phyloP scores from a whole-genome alignment of 2,888 invertebrate genomes.

The Caenorhabditis macrosperma region DNA sequence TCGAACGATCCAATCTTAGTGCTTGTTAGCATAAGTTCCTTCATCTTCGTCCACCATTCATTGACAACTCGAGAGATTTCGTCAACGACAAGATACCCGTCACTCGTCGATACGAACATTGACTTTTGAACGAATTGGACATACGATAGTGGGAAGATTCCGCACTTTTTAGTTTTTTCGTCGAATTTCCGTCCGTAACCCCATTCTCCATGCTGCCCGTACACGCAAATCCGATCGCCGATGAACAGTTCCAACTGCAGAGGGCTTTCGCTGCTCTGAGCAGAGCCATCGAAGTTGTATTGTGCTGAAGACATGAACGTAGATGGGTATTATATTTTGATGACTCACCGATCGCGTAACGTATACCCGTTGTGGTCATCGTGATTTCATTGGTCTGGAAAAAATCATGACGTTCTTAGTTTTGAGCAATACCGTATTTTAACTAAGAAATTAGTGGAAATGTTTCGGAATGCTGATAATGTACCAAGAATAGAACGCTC shows the following conservation, averaged over 20 bases:
- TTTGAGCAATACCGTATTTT: not conserved
- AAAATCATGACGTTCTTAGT: not conserved
- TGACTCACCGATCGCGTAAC: slow-evolving; percentile 51
- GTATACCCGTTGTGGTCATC: slow-evolving; percentile 46
- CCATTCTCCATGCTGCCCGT: slow-evolving; percentile 41
- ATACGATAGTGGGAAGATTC: slow-evolving; percentile 38
- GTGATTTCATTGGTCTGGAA: slow-evolving; percentile 37
- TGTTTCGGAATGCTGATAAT: not conserved
- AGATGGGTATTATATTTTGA: not conserved
- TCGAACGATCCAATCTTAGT: slow-evolving; percentile 32
- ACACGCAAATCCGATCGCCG: slow-evolving; percentile 53
- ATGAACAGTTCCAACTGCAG: slow-evolving; percentile 42
- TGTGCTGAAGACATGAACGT: slow-evolving; percentile 45
- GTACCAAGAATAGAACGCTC: too few species aligned
- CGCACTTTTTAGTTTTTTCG: slow-evolving; percentile 37
- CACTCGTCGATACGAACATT: slow-evolving; percentile 52
- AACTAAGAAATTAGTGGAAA: not conserved
- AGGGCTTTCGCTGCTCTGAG: slow-evolving; percentile 5
- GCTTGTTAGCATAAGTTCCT: slow-evolving; percentile 39
- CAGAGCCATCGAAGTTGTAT: slow-evolving; percentile 44
- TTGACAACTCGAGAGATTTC: slow-evolving; percentile 45
- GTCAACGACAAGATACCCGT: slow-evolving; percentile 47
- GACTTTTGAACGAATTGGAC: slow-evolving; percentile 49
- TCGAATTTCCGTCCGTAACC: slow-evolving; percentile 57
- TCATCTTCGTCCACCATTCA: slow-evolving; percentile 61